Evolutionary conservation across 2,888 invertebrate species (phyloP).

Genomic region (Hypsopygia costalis): DNA sequence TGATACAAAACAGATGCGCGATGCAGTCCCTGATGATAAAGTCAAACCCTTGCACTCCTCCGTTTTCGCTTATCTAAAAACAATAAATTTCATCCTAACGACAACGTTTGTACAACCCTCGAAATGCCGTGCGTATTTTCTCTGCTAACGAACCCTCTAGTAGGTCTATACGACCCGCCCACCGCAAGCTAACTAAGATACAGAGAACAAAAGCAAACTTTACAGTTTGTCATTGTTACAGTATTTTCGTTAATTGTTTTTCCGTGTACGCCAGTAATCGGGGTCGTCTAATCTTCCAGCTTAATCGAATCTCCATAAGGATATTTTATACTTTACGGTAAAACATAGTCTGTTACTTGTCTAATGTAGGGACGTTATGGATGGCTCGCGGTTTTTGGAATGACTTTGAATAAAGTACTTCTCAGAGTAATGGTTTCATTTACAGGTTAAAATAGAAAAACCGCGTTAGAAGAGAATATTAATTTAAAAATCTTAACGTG

Average conservation of each 20-base stretch:
- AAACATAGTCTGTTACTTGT: slow-evolving; percentile 11
- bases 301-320: slow-evolving; percentile 62
- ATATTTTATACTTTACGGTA: neutral
- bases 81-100: slow-evolving; percentile 65
- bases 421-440: too few species aligned
- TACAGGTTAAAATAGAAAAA: too few species aligned
- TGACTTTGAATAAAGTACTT: too few species aligned
- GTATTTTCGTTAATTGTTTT: slow-evolving; percentile 75
- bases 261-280: slow-evolving; percentile 68
- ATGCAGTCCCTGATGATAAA: slow-evolving; percentile 19
- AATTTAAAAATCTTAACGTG: too few species aligned
- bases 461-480: too few species aligned
- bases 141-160: slow-evolving; percentile 30
- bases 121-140: slow-evolving; percentile 45
- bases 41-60: slow-evolving; percentile 31
- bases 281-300: slow-evolving; percentile 58
- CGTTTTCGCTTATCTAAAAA: slow-evolving; percentile 64
- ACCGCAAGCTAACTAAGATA: slow-evolving; percentile 65
- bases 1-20: slow-evolving; percentile 29
- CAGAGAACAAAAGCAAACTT: slow-evolving; percentile 67
- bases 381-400: too few species aligned
- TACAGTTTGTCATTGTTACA: slow-evolving; percentile 67
- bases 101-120: slow-evolving; percentile 44
- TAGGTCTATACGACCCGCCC: slow-evolving; percentile 46
- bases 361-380: too few species aligned